Base-by-base conservation (phyloP, 2,113 vertebrate species). In the Mormyrus iriodes region DNA sequence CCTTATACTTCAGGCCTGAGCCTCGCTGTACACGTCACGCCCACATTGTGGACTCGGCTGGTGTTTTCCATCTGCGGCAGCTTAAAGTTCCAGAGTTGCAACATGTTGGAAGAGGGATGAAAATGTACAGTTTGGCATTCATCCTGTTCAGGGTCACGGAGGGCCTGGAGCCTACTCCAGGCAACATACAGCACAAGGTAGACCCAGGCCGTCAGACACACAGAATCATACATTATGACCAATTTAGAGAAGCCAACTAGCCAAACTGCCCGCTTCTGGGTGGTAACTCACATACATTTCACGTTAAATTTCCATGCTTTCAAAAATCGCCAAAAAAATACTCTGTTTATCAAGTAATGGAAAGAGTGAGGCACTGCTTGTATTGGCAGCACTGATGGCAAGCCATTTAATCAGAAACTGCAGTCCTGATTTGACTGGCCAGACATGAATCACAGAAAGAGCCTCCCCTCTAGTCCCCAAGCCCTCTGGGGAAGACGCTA, bases 371-470 rank as follows among this genome's bases (percentile, higher is more conserved):
- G 91, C 93, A 91, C 92, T 17, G 88, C 52, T 52, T 84, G 87
- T 86, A 90, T 49, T 49, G 49, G 83, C 82, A 84, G 91, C 88
- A n/a, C 44, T 76, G 55, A 88, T 65, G 3, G 87, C 88, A 90
- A 91, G 85, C 85, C 92, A 92, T 93, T 91, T 58, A 91, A 89
- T 90, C 83, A 35, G 31, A 46, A 9, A 3, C 46, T 61, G 91
- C 85, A 92, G 92, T 73, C 88, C 90, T 91, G 93, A 94, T 94
- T 94, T 93, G 12, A 94, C 92, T 90, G 93, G 92, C 6, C 88
- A 10, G 90, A 85, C 87, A 91, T 90, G 91, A 92, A 93, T 51
- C 89, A 88, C 89, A 69, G 58, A 90, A 88, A 87, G 6, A 27
- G 91, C 88, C 88, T 91, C 92, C 91, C 91, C 35, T 82, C 35